Conservation (phyloP, 2,113 vertebrate genomes). For the Percopsis transmontana region DNA sequence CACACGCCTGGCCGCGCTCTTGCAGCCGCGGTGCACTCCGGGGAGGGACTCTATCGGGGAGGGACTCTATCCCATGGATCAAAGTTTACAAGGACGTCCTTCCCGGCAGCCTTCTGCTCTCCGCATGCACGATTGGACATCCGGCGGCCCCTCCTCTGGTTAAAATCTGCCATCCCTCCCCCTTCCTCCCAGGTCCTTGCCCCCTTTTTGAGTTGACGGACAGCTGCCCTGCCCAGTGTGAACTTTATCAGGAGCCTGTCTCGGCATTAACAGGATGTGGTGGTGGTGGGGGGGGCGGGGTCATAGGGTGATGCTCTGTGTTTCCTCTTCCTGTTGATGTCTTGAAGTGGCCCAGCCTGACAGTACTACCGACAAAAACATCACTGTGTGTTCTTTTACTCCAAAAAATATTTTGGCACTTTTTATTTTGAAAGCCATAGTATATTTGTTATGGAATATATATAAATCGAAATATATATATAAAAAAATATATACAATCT, state of each 20-base stretch:
- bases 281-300: constrained; percentile 14
- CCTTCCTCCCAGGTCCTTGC: constrained; percentile 38
- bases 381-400: constrained; percentile 86
- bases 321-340: constrained; percentile 68
- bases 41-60: constrained; percentile 42
- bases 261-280: constrained; percentile 50
- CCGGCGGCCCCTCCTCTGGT: constrained; percentile 40
- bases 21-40: constrained; percentile 30
- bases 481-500: constrained; percentile 73
- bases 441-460: constrained; percentile 81
- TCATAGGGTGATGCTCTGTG: constrained; percentile 21
- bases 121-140: constrained; percentile 27
- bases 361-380: constrained; percentile 80
- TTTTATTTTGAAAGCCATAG: constrained; percentile 86
- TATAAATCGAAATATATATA: constrained; percentile 51
- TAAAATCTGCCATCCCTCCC: constrained; percentile 57
- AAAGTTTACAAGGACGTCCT: constrained; percentile 71
- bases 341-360: constrained; percentile 62
- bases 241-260: constrained; percentile 62
- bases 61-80: constrained; percentile 36
- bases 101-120: neutral
- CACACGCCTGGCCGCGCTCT: constrained; percentile 10
- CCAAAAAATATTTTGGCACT: constrained; percentile 80
- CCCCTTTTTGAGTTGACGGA: constrained; percentile 51
- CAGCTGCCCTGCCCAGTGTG: constrained; percentile 54